Evolutionary conservation across 35 echinoderm and acorn worm species (phyloP), one percentile per base, ranked within the genome.

Genomic region (Apostichopus parvimensis): DNA sequence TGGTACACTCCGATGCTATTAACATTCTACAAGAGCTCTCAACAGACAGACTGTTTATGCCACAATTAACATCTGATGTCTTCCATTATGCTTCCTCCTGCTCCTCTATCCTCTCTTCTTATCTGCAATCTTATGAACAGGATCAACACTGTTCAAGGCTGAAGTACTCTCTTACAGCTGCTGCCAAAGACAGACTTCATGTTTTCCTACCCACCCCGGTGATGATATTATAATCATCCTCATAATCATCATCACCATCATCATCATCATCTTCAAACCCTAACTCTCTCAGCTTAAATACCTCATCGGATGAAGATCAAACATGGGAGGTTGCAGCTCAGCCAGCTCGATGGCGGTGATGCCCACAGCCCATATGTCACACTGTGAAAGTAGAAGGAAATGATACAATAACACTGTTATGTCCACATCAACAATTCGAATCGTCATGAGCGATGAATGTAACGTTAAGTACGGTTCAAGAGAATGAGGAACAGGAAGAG

Each of bases 261-360:
- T 2, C n/a, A 72, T 72, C 12, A n/a, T n/a, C n/a, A n/a, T n/a
- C n/a, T 45, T 45, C 34, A 45, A 45, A 45, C 34, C 53, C 17
- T 80, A 45, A 25, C 14, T 80, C 25, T 80, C 53, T 11, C 5
- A 8, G 9, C 0, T 52, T 80, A 55, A 80, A 82, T 93, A 97
- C 96, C 96, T 98, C 96, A 98, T 98, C 77, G 96, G 96, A 95
- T 98, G 96, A 21, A 98, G 92, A 91, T 98, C 96, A 95, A 98
- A 98, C 96, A 98, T 98, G 11, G 96, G 96, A 53, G 96, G 96
- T 81, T 98, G 96, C 68, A 98, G 78, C 77, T 98, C 96, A 25
- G 96, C 96, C 24, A 98, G 79, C 86, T 98, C 96, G 73, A 98
- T 98, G 22, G 96, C 94, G 78, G 96, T 98, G 82, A 98, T 95